These are phyloP conservation scores for Dipodomys stephensi DNA, from an alignment of 2,113 vertebrate species.

Conservation along the genomic window DNA sequence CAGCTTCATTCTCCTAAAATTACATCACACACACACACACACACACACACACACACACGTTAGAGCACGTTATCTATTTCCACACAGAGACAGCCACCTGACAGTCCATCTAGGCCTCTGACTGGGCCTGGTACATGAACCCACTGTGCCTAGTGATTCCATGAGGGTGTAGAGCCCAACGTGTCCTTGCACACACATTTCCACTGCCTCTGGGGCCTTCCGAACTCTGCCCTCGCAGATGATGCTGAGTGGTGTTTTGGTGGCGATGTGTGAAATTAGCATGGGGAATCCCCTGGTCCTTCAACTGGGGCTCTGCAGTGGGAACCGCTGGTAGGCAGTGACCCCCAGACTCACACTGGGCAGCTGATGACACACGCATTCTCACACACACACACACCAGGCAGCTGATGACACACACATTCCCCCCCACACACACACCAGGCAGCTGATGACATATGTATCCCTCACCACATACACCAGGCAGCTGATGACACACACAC, in stretches of 20 bases:
- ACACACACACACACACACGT: not conserved
- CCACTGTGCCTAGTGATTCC: not conserved
- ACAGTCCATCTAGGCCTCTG: not conserved
- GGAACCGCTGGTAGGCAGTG: not conserved
- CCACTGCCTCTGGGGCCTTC: not conserved
- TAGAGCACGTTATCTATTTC: slow-evolving; percentile 47
- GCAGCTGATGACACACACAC: too few relatives aligned
- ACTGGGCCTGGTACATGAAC: not conserved
- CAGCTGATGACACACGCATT: too few relatives aligned
- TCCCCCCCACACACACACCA: too few relatives aligned
- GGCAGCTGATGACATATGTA: too few relatives aligned
- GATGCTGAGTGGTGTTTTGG: not conserved
- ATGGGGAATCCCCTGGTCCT: not conserved
- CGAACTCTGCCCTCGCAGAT: too few relatives aligned
- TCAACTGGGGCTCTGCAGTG: not conserved
- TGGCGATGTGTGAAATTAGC: not conserved
- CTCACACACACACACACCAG: too few relatives aligned
- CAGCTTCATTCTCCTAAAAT: slow-evolving; percentile 58
- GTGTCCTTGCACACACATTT: not conserved
- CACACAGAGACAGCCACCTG: not conserved
- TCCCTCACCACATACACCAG: too few relatives aligned
- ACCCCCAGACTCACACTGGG: too few relatives aligned
- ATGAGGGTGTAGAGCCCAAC: not conserved
- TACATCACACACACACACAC: not conserved
- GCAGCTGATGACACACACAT: too few relatives aligned